Evolutionary conservation across 2,113 vertebrate species (phyloP).

Genomic region (Cepphus grylle): DNA sequence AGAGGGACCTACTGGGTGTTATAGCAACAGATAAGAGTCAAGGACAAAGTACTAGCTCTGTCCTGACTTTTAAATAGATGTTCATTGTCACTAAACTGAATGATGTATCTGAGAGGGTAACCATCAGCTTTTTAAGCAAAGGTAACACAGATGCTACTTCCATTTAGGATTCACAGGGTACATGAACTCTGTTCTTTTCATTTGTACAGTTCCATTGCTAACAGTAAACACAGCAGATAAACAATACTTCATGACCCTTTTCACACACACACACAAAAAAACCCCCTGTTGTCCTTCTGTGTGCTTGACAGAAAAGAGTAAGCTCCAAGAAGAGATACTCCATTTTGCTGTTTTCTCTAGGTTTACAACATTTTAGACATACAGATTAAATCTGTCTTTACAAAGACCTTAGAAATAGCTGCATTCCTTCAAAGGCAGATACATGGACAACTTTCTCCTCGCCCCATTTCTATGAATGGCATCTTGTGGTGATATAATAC

Average conservation of each 20-base stretch:
- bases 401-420: background rate
- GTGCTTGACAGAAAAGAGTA: background rate
- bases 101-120: background rate
- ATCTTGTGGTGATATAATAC: background rate
- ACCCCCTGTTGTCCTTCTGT: accelerated
- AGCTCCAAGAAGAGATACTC: background rate
- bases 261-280: background rate
- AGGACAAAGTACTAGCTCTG: background rate
- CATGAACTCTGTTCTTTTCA: background rate
- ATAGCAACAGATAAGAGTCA: background rate
- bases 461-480: background rate
- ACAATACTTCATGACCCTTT: background rate
- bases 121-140: background rate
- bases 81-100: background rate
- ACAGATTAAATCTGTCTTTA: background rate
- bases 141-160: background rate
- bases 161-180: background rate
- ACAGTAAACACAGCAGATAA: background rate
- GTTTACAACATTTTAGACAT: background rate
- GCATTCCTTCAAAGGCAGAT: background rate
- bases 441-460: background rate
- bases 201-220: background rate
- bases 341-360: background rate
- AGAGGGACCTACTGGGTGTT: background rate
- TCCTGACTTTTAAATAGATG: background rate